Evolutionary conservation across 2,797 vertebrate genomes (phyloP), one percentile per base, ranked within the genome.

Genomic region (Forpus xanthops): DNA sequence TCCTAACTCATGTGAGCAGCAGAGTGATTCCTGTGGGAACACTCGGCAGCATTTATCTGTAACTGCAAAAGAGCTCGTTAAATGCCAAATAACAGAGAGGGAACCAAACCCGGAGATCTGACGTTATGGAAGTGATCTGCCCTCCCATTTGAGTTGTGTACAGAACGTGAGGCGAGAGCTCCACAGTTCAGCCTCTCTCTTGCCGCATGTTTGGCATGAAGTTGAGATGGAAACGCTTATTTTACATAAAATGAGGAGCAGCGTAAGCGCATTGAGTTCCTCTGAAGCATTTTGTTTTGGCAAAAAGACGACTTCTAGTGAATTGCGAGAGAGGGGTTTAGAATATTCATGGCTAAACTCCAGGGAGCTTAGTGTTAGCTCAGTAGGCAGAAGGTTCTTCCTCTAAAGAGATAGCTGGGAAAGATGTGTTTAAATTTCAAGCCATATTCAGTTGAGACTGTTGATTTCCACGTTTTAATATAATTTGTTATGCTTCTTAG

Each of bases 261-360:
- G 37, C 6, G 8, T 73, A 84, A 93, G 67, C 35, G 10, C 74
- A 73, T 21, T 79, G 88, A 89, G 85, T 95, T 91, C 75, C 55
- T 90, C 78, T 80, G 85, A 93, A 89, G 91, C 77, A 37, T 94
- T 92, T 92, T 80, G 73, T 90, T 87, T 94, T 92, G 90, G 82
- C 85, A 87, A 87, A 94, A 94, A 76, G 93, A 42, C 1, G 42
- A 83, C 68, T 94, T 89, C 30, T 77, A 39, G 1, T 85, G 93
- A 90, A 95, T 94, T 91, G 84, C 87, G 77, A 78, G 91, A 82
- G 90, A 86, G 87, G 53, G 49, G 20, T 91, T 96, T 91, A 92
- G 94, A 96, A 95, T 97, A 97, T 95, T 97, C 94, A 97, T 97
- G 94, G 85, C 61, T 84, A 68, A 92, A 94, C 91, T 95, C 94